Percentiles rank a stretch among this genome's conserved stretches.
phyloP scores from a whole-genome alignment of 2,113 vertebrate species.

The Bothrops jararaca region DNA sequence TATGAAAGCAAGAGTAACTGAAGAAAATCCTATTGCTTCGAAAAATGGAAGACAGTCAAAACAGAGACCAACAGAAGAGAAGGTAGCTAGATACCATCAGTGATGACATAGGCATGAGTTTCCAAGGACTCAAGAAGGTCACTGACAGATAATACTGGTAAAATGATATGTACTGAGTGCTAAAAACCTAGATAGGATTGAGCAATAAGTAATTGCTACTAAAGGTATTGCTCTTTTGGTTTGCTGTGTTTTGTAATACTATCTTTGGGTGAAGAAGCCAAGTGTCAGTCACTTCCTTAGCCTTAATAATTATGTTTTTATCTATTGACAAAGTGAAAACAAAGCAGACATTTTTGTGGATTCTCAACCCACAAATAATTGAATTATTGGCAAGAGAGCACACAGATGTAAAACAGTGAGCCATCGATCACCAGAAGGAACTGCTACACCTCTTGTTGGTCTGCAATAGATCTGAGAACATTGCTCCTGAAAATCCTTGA shows the following conservation, averaged over 20 bases:
- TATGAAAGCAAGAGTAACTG: neutral
- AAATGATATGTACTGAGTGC: neutral
- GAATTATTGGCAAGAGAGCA: neutral
- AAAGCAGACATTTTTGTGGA: neutral
- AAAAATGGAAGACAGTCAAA: neutral
- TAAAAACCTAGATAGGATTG: neutral
- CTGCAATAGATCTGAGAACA: neutral
- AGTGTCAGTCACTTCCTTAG: neutral
- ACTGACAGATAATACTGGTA: neutral
- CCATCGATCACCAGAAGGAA: neutral
- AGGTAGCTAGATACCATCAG: neutral
- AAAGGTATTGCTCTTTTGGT: neutral
- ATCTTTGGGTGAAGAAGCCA: neutral
- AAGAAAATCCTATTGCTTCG: neutral
- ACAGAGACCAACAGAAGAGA: neutral
- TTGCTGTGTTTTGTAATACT: neutral
- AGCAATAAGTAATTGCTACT: neutral
- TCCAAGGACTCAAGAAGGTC: neutral
- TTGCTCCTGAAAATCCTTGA: neutral
- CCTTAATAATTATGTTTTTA: neutral
- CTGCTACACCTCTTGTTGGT: neutral
- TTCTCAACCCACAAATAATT: neutral
- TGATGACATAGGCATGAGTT: neutral
- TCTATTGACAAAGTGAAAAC: neutral
- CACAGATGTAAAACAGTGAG: neutral